These are phyloP conservation scores for Microtus ochrogaster DNA, from an alignment of 2,113 vertebrate species.

Conservation along the genomic window DNA sequence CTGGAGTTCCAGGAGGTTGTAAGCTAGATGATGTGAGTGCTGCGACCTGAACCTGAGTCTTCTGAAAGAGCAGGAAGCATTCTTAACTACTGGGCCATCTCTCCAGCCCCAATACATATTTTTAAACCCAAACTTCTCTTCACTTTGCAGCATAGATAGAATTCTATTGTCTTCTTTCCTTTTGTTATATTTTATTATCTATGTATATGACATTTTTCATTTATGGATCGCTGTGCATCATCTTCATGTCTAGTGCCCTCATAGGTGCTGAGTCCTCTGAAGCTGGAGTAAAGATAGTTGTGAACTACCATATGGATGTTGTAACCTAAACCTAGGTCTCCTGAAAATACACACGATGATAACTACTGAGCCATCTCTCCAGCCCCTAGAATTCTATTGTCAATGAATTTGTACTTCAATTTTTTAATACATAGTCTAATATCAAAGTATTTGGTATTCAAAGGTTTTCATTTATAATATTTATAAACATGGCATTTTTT, in stretches of 20 bases:
- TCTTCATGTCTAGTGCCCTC: neutral
- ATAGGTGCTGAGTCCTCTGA: neutral
- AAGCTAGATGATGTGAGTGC: too few relatives aligned
- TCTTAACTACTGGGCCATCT: neutral
- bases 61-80: neutral
- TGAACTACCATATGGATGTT: neutral
- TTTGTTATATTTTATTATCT: neutral
- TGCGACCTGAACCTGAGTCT: neutral
- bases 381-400: neutral
- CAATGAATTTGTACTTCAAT: neutral
- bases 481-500: neutral
- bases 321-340: neutral
- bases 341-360: neutral
- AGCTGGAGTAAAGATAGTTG: neutral
- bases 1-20: neutral
- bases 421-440: neutral
- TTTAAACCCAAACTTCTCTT: neutral
- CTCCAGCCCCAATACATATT: neutral
- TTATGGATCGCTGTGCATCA: neutral
- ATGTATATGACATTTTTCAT: neutral
- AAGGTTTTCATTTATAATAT: neutral
- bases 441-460: slow-evolving; percentile 22
- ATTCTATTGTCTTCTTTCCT: neutral
- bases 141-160: neutral
- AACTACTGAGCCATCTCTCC: neutral